These are phyloP conservation scores for Melitaea athalia DNA, from an alignment of 2,888 invertebrate species.

Conservation along the genomic window DNA sequence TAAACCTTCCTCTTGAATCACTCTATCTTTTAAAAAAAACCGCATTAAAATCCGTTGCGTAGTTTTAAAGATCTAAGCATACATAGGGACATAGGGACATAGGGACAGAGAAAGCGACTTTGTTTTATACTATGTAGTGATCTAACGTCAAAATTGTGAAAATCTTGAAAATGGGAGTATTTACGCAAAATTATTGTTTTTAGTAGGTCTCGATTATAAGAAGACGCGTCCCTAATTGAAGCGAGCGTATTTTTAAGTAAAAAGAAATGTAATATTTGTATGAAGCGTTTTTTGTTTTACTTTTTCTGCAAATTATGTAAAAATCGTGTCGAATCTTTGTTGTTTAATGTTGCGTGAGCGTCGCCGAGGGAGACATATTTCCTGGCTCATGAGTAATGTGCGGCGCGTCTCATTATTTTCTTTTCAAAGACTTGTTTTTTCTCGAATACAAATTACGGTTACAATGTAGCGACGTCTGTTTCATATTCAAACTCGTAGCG, in stretches of 20 bases:
- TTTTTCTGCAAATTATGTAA: conserved; percentile 1
- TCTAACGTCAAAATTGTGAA: too few relatives aligned
- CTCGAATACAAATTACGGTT: neutral
- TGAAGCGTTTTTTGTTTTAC: neutral
- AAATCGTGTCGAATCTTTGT: neutral
- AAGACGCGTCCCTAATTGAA: neutral
- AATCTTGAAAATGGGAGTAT: too few relatives aligned
- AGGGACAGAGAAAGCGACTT: too few relatives aligned
- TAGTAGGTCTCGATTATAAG: neutral
- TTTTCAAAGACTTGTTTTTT: neutral
- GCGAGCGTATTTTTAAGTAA: neutral
- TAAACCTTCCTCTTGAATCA: too few relatives aligned
- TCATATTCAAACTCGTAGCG: neutral
- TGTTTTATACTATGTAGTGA: too few relatives aligned
- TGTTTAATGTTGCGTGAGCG: conserved; percentile 10
- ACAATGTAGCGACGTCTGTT: neutral
- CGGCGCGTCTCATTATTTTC: neutral
- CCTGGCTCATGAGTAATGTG: neutral
- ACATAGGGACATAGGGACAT: too few relatives aligned
- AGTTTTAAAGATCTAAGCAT: too few relatives aligned
- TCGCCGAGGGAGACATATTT: conserved; percentile 1
- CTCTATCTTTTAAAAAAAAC: too few relatives aligned
- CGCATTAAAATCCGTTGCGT: too few relatives aligned
- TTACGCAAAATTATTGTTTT: neutral
- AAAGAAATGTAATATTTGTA: neutral